Evolutionary conservation across 2,113 vertebrate genomes (phyloP).

Genomic region (Pluvialis apricaria): DNA sequence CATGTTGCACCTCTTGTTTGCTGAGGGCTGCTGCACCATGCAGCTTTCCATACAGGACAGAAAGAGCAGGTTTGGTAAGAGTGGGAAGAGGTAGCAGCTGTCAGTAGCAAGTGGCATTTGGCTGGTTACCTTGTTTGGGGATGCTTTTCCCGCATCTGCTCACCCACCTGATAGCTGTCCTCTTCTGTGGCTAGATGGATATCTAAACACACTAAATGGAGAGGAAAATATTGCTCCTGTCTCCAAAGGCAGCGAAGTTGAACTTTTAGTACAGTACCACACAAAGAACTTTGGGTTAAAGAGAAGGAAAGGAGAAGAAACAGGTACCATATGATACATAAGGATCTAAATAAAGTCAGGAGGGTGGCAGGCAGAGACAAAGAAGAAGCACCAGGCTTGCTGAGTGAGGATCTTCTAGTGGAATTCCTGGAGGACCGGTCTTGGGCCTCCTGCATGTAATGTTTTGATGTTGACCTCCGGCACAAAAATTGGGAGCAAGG

Average conservation of each 20-base stretch:
- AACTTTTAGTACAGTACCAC: not conserved
- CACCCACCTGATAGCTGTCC: not conserved
- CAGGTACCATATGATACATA: accelerated
- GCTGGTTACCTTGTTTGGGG: not conserved
- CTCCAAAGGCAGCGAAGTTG: not conserved
- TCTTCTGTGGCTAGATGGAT: not conserved
- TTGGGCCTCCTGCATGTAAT: not conserved
- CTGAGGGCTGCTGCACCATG: not conserved
- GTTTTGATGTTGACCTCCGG: not conserved
- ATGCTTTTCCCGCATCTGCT: not conserved
- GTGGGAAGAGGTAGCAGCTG: not conserved
- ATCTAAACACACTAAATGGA: not conserved
- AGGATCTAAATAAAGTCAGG: not conserved
- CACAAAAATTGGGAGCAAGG: not conserved
- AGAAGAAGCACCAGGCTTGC: not conserved
- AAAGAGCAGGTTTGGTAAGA: not conserved
- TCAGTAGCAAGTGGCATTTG: not conserved
- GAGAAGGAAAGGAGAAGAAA: not conserved
- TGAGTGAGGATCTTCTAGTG: not conserved
- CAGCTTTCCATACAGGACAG: not conserved
- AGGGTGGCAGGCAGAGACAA: not conserved
- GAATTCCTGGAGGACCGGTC: not conserved
- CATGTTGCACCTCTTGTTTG: not conserved
- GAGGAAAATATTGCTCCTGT: not conserved
- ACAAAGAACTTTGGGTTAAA: not conserved